Percentiles rank a stretch among this genome's conserved stretches.
Evolutionary conservation across 2,113 vertebrate genomes (phyloP).

Genomic region (Neolamprologus brichardi): DNA sequence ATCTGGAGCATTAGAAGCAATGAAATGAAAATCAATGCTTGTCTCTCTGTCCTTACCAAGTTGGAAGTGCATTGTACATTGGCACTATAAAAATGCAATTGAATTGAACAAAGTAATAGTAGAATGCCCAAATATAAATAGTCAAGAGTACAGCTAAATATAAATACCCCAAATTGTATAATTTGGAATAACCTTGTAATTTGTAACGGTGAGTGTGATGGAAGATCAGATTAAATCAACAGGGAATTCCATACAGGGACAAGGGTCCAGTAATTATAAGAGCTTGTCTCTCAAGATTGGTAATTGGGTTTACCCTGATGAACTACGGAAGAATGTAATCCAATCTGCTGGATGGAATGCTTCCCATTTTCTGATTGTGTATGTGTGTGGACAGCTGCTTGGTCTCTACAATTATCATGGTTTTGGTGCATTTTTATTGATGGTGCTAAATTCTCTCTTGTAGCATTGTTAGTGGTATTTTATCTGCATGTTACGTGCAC

Average conservation of each 20-base stretch:
- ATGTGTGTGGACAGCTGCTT: neutral
- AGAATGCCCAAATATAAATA: neutral
- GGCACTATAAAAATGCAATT: neutral
- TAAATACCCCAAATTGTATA: neutral
- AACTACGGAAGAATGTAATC: slow-evolving; percentile 54
- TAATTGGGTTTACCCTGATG: slow-evolving; percentile 54
- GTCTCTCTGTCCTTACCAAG: slow-evolving; percentile 8
- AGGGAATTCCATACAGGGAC: slow-evolving; percentile 32
- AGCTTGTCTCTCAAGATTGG: slow-evolving; percentile 25
- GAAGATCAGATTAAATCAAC: slow-evolving; percentile 36
- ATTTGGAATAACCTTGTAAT: slow-evolving; percentile 28
- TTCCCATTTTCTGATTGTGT: neutral
- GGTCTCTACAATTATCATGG: neutral
- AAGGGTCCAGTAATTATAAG: slow-evolving; percentile 36
- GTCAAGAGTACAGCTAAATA: neutral
- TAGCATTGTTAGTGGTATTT: neutral
- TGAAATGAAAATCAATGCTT: slow-evolving; percentile 11
- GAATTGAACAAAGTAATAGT: neutral
- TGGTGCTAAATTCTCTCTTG: neutral
- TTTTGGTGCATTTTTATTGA: neutral
- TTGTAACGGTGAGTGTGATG: neutral
- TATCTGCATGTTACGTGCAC: neutral
- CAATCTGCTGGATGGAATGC: slow-evolving; percentile 32
- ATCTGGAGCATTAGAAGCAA: slow-evolving; percentile 3
- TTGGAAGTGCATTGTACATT: neutral